A percentile compares a stretch with the other conserved stretches of the same genome.
Conservation (phyloP, 2,113 vertebrate species). For the Antigone vipio region DNA sequence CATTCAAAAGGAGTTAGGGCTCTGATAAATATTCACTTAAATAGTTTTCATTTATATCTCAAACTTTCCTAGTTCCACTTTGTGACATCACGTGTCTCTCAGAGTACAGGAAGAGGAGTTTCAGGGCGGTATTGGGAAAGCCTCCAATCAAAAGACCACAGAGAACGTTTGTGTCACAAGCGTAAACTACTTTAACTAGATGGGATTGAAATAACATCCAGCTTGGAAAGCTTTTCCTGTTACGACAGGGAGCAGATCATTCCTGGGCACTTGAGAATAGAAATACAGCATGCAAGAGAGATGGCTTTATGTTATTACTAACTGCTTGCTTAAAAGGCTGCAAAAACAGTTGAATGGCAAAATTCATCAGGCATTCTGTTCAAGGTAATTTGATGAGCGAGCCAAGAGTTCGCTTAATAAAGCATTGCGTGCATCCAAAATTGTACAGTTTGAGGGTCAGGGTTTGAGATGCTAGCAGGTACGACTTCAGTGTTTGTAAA, state of each 20-base stretch:
- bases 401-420: background rate
- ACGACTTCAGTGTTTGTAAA: background rate
- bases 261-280: background rate
- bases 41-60: background rate
- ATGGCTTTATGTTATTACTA: background rate
- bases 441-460: background rate
- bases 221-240: background rate
- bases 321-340: background rate
- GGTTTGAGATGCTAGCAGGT: background rate
- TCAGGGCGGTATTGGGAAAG: background rate
- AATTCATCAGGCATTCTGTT: background rate
- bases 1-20: background rate
- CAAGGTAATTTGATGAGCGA: background rate
- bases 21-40: background rate
- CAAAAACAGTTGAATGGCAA: background rate
- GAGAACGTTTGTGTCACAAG: background rate
- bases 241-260: rapidly evolving
- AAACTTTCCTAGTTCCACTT: rapidly evolving
- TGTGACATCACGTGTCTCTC: rapidly evolving
- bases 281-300: background rate
- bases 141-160: background rate
- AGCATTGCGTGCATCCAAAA: background rate
- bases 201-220: background rate
- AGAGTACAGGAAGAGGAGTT: background rate
- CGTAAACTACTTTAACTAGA: background rate